Conservation (phyloP, 1,140 invertebrate genomes). For the Zaprionus capensis region DNA sequence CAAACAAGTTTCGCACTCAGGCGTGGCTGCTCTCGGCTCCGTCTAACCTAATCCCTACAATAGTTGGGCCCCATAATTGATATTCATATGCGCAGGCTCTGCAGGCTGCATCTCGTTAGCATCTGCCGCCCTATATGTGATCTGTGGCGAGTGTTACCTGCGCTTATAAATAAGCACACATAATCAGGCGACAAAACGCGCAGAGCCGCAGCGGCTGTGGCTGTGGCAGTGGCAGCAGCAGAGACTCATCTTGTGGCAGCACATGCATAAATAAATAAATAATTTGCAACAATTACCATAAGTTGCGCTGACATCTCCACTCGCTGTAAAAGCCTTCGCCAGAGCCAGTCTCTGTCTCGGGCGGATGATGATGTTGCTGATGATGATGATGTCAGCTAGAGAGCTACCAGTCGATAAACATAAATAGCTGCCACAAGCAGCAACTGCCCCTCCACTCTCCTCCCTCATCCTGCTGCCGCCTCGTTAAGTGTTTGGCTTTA, state of each 20-base stretch:
- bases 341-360: not conserved
- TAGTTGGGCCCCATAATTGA: conserved; percentile 53
- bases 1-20: not conserved
- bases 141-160: conserved; percentile 40
- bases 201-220: not conserved
- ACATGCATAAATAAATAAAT: conserved; percentile 79
- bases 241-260: conserved; percentile 2
- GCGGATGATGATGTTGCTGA: conserved; percentile 45
- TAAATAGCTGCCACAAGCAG: conserved; percentile 66
- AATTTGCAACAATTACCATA: conserved; percentile 81
- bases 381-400: conserved; percentile 72
- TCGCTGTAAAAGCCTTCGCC: conserved; percentile 22
- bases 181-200: conserved; percentile 74
- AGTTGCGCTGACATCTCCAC: conserved; percentile 72
- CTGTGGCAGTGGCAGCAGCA: conserved; percentile 2
- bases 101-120: conserved; percentile 73
- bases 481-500: conserved; percentile 79
- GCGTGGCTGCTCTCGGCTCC: not conserved
- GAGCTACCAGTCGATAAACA: conserved; percentile 75
- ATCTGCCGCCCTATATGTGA: conserved; percentile 34
- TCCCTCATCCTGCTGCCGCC: not conserved
- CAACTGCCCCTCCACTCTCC: not conserved
- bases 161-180: conserved; percentile 78
- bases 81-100: conserved; percentile 72
- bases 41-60: not conserved